Conservation (phyloP, 2,888 invertebrate species). For the Leptinotarsa peninsularis region DNA sequence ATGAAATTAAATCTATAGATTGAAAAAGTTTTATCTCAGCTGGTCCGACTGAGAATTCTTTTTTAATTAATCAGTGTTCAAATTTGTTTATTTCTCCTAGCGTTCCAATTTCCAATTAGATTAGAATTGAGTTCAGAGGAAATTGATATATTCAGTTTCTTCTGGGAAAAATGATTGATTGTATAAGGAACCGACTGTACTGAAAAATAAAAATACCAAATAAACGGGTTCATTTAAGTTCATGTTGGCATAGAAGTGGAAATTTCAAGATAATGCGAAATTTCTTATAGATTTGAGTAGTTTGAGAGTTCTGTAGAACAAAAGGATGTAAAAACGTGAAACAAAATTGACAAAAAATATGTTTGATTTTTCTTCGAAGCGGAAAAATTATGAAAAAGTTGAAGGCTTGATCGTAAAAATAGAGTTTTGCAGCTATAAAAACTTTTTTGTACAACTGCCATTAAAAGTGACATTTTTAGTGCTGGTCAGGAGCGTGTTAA, state of each 20-base stretch:
- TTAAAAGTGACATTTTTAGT: too few species aligned
- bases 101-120: constrained; percentile 42
- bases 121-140: constrained; percentile 26
- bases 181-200: background rate
- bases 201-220: background rate
- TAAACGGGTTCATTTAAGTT: background rate
- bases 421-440: too few species aligned
- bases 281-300: too few species aligned
- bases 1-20: constrained; percentile 59
- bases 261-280: too few species aligned
- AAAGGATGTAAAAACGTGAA: too few species aligned
- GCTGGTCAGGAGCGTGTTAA: too few species aligned
- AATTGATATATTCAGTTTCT: constrained; percentile 27
- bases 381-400: too few species aligned
- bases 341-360: too few species aligned
- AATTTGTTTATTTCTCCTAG: constrained; percentile 44
- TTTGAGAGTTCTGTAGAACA: too few species aligned
- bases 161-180: background rate
- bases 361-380: too few species aligned
- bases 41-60: constrained; percentile 21
- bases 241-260: background rate
- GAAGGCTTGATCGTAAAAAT: too few species aligned
- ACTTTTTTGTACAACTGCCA: too few species aligned
- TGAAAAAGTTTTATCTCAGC: constrained; percentile 55
- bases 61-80: constrained; percentile 43